Base-by-base conservation (phyloP, 1,140 invertebrate species). In the Kradibia gibbosae region DNA sequence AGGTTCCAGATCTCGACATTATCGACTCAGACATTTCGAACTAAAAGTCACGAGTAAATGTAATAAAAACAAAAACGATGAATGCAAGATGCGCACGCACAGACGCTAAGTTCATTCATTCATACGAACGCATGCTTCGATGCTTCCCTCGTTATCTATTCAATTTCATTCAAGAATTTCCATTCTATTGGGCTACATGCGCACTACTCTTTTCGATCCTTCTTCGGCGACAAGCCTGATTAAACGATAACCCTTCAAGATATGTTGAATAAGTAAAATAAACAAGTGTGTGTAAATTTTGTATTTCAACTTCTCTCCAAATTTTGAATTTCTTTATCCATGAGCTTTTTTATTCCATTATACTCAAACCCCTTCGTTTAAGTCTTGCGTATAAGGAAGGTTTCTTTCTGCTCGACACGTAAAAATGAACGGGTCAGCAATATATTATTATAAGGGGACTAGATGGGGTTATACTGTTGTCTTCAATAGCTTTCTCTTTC, bases 51-150 rank as follows among this genome's bases (percentile, higher is more conserved):
- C 8, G 31, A 39, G 45, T 1, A 28, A 53, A 48, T 48, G 78
- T 34, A 79, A 71, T 28, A 70, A 71, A 72, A 55, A 34, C n/a
- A 72, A 72, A 67, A 80, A 74, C 65, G 78, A n/a, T n/a, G 71
- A 80, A 80, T 80, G 78, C 42, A 39, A 57, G 62, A 62, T 70
- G 74, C 55, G 74, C 65, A 62, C 76, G 53, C 48, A 28, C 57
- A 39, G 50, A n/a, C 67, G 7, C 10, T 17, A 55, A 76, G 74
- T 48, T 60, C 74, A 55, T 60, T 60, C 55, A 76, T 76, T 60
- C 74, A 76, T 76, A 36, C 31, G 55, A 3, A n/a, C 74, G 53
- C 74, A 28, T 55, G 25, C 20, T 13, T 53, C 45, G 62, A 7
- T 25, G 1, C 25, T 73, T 20, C 28, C 36, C 42, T 71, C 67